Conservation (phyloP, 2,113 vertebrate species). For the Petrocephalus zakoni region DNA sequence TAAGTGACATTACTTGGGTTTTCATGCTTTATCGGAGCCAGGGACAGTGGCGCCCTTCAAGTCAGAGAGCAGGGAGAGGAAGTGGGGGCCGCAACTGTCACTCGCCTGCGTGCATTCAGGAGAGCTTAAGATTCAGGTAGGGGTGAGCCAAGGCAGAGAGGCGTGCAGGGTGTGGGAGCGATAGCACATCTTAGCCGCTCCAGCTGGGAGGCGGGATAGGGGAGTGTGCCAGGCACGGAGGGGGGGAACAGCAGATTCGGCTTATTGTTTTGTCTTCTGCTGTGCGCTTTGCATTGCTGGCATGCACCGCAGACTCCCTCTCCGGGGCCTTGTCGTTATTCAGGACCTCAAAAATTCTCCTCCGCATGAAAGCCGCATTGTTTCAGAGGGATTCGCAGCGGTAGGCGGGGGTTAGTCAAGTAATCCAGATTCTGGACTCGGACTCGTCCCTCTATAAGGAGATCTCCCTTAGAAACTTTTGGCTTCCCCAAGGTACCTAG, state of each 20-base stretch:
- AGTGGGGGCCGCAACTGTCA: not conserved
- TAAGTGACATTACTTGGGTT: not conserved
- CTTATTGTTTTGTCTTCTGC: constrained; percentile 8
- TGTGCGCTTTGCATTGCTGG: not conserved
- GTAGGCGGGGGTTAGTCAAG: not conserved
- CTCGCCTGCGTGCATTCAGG: not conserved
- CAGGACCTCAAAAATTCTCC: not conserved
- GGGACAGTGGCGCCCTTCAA: not conserved
- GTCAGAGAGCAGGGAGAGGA: not conserved
- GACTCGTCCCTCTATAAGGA: constrained; percentile 7
- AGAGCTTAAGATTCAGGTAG: not conserved
- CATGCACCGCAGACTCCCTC: not conserved
- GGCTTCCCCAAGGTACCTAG: not conserved
- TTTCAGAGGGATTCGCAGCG: not conserved
- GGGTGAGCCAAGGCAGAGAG: not conserved
- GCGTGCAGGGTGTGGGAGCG: not conserved
- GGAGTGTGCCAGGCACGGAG: not conserved
- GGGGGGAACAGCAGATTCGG: not conserved
- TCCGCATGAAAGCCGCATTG: not conserved
- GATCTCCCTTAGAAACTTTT: not conserved
- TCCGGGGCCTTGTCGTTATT: not conserved
- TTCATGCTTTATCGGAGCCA: not conserved
- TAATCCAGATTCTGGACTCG: not conserved
- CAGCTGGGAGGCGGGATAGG: not conserved
- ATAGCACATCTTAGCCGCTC: not conserved